Evolutionary conservation across 1,140 invertebrate genomes (phyloP), one percentile per base, ranked within the genome.

Genomic region (fruit fly (Drosophila melanogaster)): DNA sequence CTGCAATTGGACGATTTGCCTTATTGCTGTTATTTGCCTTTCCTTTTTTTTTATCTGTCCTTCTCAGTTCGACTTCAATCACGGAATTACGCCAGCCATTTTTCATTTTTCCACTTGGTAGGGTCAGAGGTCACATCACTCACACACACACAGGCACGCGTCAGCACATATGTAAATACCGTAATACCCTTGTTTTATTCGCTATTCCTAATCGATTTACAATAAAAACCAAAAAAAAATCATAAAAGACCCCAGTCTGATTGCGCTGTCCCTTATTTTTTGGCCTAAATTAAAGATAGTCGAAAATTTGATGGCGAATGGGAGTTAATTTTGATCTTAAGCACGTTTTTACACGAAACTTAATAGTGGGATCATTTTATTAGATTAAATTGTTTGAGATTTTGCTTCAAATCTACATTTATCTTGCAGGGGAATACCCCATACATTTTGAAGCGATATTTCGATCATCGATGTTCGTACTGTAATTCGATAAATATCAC

Each of bases 101-200:
- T 70, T 70, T 70, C 64, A 70, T 57, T 70, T 57, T 70, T 69
- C 19, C 66, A 69, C 64, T 70, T 35, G 66, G 66, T 43, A 70
- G 66, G 66, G 66, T 70, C 66, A 70, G 64, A 57, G 66, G 50
- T 69, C 66, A 69, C 33, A 54, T 69, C 41, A 47, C 44, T 50
- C 62, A 46, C 61, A 30, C 26, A 15, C 50, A 54, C 17, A 26
- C 38, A 62, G 50, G 15, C 30, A 46, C 24, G 26, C 41, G 15
- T 26, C n/a, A n/a, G 30, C 40, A 47, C 49, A 56, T 70, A 70
- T 70, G 67, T 70, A 70, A 70, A 70, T 70, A 40, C 50, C 65
- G 15, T 37, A 70, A 70, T 70, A 40, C 50, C 65, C 12, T 37
- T 47, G 50, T 56, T 70, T 49, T 70, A 70, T 70, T 65, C 47